phyloP scores from a whole-genome alignment of 2,113 vertebrate species.

The Bungarus multicinctus region DNA sequence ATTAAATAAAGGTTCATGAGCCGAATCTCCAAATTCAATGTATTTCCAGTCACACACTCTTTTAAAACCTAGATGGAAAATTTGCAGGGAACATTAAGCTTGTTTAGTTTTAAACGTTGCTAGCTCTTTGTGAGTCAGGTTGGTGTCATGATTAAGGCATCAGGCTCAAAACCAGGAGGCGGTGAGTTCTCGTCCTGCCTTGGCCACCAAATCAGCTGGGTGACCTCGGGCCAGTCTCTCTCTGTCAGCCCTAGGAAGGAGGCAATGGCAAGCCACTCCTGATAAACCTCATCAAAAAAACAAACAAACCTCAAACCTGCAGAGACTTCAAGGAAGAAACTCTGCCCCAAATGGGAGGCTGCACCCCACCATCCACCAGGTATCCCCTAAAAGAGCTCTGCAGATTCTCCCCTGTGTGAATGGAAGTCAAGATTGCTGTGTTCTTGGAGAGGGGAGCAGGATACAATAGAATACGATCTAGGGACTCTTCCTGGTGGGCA shows the following conservation, averaged over 20 bases:
- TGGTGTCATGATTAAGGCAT: neutral
- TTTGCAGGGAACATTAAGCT: neutral
- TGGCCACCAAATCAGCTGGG: neutral
- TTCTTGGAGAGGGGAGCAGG: neutral
- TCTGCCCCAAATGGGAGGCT: neutral
- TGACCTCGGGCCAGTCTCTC: neutral
- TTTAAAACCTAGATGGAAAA: neutral
- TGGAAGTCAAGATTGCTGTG: neutral
- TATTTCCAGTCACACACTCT: neutral
- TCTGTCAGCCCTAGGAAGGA: neutral
- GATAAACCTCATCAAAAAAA: neutral
- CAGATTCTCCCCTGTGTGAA: neutral
- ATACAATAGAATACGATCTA: neutral
- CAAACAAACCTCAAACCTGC: too few species aligned
- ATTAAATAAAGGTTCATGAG: neutral
- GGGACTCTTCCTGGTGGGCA: neutral
- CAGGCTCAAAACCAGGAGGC: neutral
- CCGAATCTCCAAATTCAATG: neutral
- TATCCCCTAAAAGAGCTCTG: neutral
- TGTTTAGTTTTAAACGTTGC: neutral
- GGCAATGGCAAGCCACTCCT: neutral
- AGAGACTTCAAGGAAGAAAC: neutral
- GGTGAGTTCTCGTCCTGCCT: neutral
- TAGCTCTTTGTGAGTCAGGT: neutral
- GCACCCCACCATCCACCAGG: neutral